phyloP scores from a whole-genome alignment of 2,113 vertebrate species.

The Dromas ardeola region DNA sequence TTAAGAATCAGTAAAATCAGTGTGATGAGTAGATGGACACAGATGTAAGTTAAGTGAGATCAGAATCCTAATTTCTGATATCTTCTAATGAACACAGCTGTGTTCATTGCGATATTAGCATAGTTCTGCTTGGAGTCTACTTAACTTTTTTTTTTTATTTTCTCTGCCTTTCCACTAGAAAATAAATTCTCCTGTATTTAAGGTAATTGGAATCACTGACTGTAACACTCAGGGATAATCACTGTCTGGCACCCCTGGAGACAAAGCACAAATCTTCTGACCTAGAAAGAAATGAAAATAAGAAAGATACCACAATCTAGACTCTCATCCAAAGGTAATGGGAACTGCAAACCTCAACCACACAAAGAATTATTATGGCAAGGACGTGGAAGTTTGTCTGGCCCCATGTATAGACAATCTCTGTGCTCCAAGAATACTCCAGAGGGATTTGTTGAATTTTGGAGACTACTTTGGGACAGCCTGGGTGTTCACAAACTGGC shows the following conservation, averaged over 20 bases:
- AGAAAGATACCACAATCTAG: background rate
- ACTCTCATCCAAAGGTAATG: background rate
- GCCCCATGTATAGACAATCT: background rate
- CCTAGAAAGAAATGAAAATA: slow-evolving; percentile 11
- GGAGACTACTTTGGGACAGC: background rate
- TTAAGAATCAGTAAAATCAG: background rate
- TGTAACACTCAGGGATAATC: background rate
- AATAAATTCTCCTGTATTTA: background rate
- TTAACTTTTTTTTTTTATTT: background rate
- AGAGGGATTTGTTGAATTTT: background rate
- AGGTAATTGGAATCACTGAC: slow-evolving; percentile 1
- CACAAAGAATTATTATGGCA: background rate
- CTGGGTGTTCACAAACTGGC: background rate
- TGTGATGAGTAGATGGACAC: background rate
- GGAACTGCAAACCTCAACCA: background rate
- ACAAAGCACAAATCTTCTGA: background rate
- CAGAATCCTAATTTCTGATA: background rate
- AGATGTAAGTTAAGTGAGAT: background rate
- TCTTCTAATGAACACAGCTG: background rate
- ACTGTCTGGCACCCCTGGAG: background rate
- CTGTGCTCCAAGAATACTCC: background rate
- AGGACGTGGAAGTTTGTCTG: background rate
- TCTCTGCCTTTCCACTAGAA: background rate
- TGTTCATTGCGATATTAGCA: background rate
- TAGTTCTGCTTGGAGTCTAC: background rate